Base-by-base conservation (phyloP, 2,888 invertebrate genomes). In the Nebria brevicollis region DNA sequence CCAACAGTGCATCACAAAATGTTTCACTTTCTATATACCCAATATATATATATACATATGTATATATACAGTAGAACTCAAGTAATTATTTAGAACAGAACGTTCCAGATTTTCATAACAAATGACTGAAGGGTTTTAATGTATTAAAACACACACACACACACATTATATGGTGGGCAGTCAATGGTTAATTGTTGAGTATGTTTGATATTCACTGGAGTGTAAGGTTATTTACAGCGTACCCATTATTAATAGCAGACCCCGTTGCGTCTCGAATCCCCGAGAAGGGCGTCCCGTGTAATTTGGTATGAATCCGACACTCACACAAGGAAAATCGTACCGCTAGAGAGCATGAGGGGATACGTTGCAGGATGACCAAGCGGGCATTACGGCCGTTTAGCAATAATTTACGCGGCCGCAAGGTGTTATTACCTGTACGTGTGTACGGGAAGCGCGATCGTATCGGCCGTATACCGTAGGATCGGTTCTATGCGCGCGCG, bases 351-450 rank as follows among this genome's bases (percentile, higher is more conserved):
- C 13, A 66, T 70, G 70, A 26, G 13, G 5, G 70, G 25, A 66
- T 70, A 15, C 11, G 15, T 54, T 11, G 13, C 54, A 54, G 54
- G 54, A 54, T 26, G 70, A 13, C 42, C 26, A n/a, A 72, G 65
- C 74, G 75, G 75, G 75, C 75, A 81, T 81, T 81, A 81, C 81
- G 77, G 77, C 77, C 81, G 81, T 81, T 81, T 81, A 81, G 81
- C 81, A 81, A 81, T 81, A 81, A 81, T 81, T 81, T 81, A 81
- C 81, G 72, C 72, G 77, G 81, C 77, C 77, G 76, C 81, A 81
- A 81, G 81, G 81, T 81, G 81, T 81, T 76, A 81, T 81, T 81
- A 81, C 81, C 81, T 81, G 81, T 68, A 77, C 34, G 34, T 34
- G 34, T 54, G 75, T 77, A 76, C 77, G 81, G 81, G 81, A 81